Percentiles rank a stretch among this genome's conserved stretches.
phyloP scores from a whole-genome alignment of 2,888 invertebrate species.

The Aromia moschata region DNA sequence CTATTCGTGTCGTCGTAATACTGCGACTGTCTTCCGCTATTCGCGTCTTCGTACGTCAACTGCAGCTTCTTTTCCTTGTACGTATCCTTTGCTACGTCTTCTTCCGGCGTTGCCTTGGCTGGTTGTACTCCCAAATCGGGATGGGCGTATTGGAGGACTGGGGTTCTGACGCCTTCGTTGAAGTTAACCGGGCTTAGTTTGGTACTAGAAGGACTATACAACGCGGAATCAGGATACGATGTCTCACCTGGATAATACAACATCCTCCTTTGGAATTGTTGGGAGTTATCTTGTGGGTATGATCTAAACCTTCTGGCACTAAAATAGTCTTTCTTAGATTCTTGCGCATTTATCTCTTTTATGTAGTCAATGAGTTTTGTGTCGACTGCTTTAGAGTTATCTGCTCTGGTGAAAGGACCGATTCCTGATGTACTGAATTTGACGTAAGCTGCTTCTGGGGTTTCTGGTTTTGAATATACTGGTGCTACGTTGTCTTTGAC shows the following conservation, averaged over 20 bases:
- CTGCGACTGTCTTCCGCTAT: constrained; percentile 58
- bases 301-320: constrained; percentile 62
- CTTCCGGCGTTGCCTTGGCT: constrained; percentile 68
- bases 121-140: constrained; percentile 82
- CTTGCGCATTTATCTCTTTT: constrained; percentile 73
- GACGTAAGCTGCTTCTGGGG: constrained; percentile 34
- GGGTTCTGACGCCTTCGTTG: constrained; percentile 76
- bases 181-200: constrained; percentile 69
- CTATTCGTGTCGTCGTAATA: constrained; percentile 61
- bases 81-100: constrained; percentile 47
- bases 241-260: constrained; percentile 72
- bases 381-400: constrained; percentile 68
- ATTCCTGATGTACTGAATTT: constrained; percentile 55
- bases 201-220: constrained; percentile 72
- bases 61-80: constrained; percentile 43
- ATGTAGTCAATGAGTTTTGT: constrained; percentile 73
- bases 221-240: constrained; percentile 72
- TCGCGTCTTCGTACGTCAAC: constrained; percentile 58
- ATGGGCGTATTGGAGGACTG: constrained; percentile 82
- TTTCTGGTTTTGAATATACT: constrained; percentile 19
- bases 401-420: constrained; percentile 72
- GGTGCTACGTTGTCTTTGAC: constrained; percentile 66
- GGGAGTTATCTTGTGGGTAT: constrained; percentile 63
- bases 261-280: constrained; percentile 76
- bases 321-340: constrained; percentile 70